These are phyloP conservation scores for Phthorimaea operculella DNA, from an alignment of 1,140 invertebrate species.

Conservation along the genomic window DNA sequence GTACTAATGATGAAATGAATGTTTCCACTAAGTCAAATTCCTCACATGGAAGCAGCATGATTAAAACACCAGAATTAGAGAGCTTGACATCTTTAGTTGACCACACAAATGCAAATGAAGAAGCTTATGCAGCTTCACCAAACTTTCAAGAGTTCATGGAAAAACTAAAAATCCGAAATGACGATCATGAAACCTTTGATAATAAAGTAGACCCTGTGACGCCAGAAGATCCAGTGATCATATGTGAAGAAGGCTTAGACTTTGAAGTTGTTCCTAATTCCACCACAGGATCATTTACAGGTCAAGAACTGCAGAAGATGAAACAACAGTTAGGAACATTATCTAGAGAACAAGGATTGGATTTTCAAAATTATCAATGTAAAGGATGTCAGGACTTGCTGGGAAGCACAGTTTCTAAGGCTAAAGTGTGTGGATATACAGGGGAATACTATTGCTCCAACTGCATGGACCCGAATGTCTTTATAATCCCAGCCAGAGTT, in stretches of 20 bases:
- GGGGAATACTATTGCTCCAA: conserved; percentile 88
- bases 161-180: conserved; percentile 55
- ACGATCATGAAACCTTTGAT: conserved; percentile 40
- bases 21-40: conserved; percentile 54
- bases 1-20: conserved; percentile 61
- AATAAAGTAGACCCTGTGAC: conserved; percentile 29
- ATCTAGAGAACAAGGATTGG: conserved; percentile 83
- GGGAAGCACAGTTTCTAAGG: conserved; percentile 79
- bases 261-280: conserved; percentile 69
- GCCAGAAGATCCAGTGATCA: conserved; percentile 55
- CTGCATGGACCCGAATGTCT: conserved; percentile 85
- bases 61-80: conserved; percentile 64
- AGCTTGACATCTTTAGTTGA: conserved; percentile 59
- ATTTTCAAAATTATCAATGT: conserved; percentile 90
- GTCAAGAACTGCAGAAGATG: conserved; percentile 70
- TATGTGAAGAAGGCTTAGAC: conserved; percentile 48
- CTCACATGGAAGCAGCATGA: conserved; percentile 59
- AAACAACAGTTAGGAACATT: conserved; percentile 76
- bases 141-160: conserved; percentile 73
- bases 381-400: conserved; percentile 80
- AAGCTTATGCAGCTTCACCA: conserved; percentile 65
- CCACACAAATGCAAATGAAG: conserved; percentile 66
- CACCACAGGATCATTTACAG: conserved; percentile 63
- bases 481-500: conserved; percentile 88
- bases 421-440: conserved; percentile 86